Percentiles rank a stretch among this genome's conserved stretches.
These are phyloP conservation scores for Plutomurus gul DNA, from an alignment of 1,140 invertebrate species.

Conservation along the genomic window DNA sequence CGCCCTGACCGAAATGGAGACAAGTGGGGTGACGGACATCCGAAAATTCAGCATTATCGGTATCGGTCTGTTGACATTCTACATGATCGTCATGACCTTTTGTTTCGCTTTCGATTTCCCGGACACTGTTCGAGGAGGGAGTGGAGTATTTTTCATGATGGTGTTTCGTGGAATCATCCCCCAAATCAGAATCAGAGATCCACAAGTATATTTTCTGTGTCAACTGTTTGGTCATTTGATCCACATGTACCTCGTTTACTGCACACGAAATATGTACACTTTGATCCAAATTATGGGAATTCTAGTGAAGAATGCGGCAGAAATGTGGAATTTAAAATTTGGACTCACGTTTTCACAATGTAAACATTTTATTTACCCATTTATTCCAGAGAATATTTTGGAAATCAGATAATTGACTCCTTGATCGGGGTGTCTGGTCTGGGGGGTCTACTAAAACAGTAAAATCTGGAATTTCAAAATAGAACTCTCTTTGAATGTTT, in stretches of 20 bases:
- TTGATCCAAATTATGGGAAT: conserved; percentile 30
- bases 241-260: conserved; percentile 37
- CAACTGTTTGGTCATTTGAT: conserved; percentile 35
- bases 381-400: too few relatives aligned
- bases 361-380: neutral
- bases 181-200: neutral
- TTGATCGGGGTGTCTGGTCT: too few relatives aligned
- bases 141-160: neutral
- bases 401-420: too few relatives aligned
- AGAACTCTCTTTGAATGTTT: too few relatives aligned
- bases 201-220: neutral
- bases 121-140: neutral
- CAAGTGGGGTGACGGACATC: conserved; percentile 21
- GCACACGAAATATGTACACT: neutral
- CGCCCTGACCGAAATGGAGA: conserved; percentile 45
- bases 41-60: neutral
- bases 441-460: too few relatives aligned
- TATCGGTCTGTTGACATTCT: neutral
- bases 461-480: too few relatives aligned
- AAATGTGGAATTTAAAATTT: conserved; percentile 51
- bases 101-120: neutral
- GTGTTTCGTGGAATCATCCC: conserved; percentile 3
- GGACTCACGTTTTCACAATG: conserved; percentile 37
- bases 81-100: neutral
- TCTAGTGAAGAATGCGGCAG: conserved; percentile 35